These are phyloP conservation scores for Agraylea sexmaculata DNA, from an alignment of 1,140 invertebrate species.

Conservation along the genomic window DNA sequence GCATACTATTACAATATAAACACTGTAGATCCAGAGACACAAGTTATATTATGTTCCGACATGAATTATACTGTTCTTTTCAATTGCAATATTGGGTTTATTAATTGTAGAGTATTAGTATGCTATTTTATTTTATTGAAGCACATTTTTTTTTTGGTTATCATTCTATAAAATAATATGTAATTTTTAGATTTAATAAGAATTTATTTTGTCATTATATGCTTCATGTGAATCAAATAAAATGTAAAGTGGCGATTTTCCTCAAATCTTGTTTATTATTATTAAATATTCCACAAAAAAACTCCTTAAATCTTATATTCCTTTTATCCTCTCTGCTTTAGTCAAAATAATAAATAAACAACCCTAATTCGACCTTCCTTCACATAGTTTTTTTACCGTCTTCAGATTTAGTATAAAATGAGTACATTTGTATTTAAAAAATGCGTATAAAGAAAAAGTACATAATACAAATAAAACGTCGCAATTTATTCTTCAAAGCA, in stretches of 20 bases:
- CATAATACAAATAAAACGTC: conserved; percentile 2
- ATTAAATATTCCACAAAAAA: background rate
- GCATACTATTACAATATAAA: too few relatives aligned
- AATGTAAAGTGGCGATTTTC: conserved; percentile 21
- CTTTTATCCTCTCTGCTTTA: too few relatives aligned
- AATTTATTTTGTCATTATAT: conserved; percentile 22
- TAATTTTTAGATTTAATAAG: conserved; percentile 8
- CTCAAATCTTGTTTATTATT: conserved; percentile 13
- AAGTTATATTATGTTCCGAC: too few relatives aligned
- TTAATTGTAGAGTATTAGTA: background rate
- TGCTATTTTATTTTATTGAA: background rate
- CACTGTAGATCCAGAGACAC: too few relatives aligned
- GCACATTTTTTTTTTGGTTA: background rate
- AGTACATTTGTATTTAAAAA: too few relatives aligned
- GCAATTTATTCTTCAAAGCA: too few relatives aligned
- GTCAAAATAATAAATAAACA: too few relatives aligned
- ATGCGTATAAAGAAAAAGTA: too few relatives aligned
- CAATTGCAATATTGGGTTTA: too few relatives aligned
- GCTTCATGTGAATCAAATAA: conserved; percentile 23
- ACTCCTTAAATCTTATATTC: background rate
- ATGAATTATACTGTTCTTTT: too few relatives aligned
- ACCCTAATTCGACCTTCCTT: conserved; percentile 1
- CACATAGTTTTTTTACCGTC: too few relatives aligned
- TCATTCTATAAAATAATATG: background rate
- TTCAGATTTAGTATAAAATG: too few relatives aligned